A percentile compares a stretch with the other conserved stretches of the same genome.
Evolutionary conservation across 92 coral and sea anemone species (phyloP).

Genomic region (Micromussa lordhowensis): DNA sequence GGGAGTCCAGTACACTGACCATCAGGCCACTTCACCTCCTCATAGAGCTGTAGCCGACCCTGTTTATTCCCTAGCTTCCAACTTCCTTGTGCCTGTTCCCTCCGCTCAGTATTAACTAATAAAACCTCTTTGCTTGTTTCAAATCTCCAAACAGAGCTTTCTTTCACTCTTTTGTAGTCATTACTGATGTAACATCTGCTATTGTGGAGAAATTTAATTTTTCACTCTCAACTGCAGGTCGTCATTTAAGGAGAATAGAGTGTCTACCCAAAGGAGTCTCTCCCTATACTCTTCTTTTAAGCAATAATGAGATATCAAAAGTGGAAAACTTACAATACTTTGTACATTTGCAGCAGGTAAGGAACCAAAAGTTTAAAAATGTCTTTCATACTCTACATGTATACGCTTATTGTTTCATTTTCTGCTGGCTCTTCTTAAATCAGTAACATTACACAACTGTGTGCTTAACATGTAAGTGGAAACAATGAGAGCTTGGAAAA

Average conservation of each 20-base stretch:
- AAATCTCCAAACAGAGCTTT: no score
- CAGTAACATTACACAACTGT: no score
- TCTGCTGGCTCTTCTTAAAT: not conserved
- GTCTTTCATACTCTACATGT: not conserved
- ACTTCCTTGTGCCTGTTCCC: no score
- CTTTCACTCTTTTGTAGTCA: no score
- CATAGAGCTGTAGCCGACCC: no score
- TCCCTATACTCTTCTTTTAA: slow-evolving; percentile 73
- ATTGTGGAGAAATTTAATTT: not conserved
- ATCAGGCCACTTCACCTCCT: no score
- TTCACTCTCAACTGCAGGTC: slow-evolving; percentile 41
- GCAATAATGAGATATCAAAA: slow-evolving; percentile 82
- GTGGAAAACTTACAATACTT: slow-evolving; percentile 89
- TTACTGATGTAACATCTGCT: not conserved
- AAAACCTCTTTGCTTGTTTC: no score
- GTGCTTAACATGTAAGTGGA: no score
- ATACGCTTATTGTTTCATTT: not conserved
- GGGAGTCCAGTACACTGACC: no score
- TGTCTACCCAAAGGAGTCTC: slow-evolving; percentile 76
- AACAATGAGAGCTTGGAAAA: no score
- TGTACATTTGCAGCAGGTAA: slow-evolving; percentile 87
- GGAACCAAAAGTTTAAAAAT: not conserved
- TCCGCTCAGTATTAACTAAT: no score
- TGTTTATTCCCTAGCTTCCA: no score
- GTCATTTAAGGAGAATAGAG: slow-evolving; percentile 71